Conservation (phyloP, 2,113 vertebrate species). For the Romanogobio albipinnatus region DNA sequence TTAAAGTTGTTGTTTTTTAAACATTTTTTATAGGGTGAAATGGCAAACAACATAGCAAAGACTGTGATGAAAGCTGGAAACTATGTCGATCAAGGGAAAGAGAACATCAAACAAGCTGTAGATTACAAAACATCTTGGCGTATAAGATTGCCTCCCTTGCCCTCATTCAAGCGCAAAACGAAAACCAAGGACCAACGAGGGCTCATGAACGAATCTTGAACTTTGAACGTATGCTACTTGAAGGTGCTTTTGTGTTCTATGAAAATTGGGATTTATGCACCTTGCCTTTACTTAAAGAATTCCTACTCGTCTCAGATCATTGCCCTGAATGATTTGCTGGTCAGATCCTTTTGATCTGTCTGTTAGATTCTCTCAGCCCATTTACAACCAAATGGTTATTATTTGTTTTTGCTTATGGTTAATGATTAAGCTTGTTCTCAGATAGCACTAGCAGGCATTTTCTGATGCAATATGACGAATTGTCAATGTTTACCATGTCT, state of each 20-base stretch:
- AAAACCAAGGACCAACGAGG: neutral
- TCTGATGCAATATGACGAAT: neutral
- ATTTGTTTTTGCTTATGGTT: neutral
- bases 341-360: neutral
- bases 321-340: neutral
- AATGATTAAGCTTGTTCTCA: slow-evolving; percentile 11
- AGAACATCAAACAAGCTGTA: slow-evolving; percentile 82
- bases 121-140: slow-evolving; percentile 83
- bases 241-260: neutral
- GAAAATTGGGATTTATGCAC: neutral
- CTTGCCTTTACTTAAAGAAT: neutral
- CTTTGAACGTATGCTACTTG: neutral
- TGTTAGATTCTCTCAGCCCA: neutral
- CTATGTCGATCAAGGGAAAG: slow-evolving; percentile 79
- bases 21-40: slow-evolving; percentile 80
- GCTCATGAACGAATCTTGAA: neutral
- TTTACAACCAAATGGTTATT: neutral
- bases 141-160: slow-evolving; percentile 72
- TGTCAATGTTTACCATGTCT: neutral
- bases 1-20: too few species aligned
- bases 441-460: neutral
- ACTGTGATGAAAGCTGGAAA: slow-evolving; percentile 81
- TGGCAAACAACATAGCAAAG: slow-evolving; percentile 91
- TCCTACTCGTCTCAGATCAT: neutral
- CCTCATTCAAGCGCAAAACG: slow-evolving; percentile 59